Conservation (phyloP, 2,113 vertebrate genomes). For the Echinops telfairi region DNA sequence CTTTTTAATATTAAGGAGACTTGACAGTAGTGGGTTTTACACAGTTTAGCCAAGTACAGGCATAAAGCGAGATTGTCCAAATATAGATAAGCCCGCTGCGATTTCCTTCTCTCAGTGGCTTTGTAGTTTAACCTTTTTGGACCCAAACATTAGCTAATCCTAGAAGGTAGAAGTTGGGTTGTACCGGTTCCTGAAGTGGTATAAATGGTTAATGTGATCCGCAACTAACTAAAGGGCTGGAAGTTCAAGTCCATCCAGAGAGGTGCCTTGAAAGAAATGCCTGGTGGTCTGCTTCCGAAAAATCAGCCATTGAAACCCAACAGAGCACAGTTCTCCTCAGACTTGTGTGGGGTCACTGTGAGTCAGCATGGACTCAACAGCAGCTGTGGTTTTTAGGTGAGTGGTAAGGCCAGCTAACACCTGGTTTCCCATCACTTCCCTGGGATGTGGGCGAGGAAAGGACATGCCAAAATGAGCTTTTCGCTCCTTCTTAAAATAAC, state of each 20-base stretch:
- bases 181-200: not conserved
- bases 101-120: not conserved
- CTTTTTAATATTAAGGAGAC: constrained; percentile 36
- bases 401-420: not conserved
- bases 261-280: not conserved
- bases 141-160: not conserved
- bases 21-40: not conserved
- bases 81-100: not conserved
- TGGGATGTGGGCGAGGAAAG: not conserved
- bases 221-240: not conserved
- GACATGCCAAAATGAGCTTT: not conserved
- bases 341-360: not conserved
- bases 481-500: constrained; percentile 1
- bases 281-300: too few relatives aligned
- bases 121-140: not conserved
- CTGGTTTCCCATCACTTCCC: not conserved
- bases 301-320: too few relatives aligned
- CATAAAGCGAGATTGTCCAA: constrained; percentile 24
- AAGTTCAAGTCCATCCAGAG: not conserved
- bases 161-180: not conserved
- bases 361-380: not conserved
- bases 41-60: constrained; percentile 36
- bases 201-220: not conserved
- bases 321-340: too few relatives aligned
- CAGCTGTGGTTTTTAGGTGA: not conserved